Percentiles rank a stretch among this genome's conserved stretches.
Conservation (phyloP, 2,113 vertebrate species). For the Dermatemys mawii region DNA sequence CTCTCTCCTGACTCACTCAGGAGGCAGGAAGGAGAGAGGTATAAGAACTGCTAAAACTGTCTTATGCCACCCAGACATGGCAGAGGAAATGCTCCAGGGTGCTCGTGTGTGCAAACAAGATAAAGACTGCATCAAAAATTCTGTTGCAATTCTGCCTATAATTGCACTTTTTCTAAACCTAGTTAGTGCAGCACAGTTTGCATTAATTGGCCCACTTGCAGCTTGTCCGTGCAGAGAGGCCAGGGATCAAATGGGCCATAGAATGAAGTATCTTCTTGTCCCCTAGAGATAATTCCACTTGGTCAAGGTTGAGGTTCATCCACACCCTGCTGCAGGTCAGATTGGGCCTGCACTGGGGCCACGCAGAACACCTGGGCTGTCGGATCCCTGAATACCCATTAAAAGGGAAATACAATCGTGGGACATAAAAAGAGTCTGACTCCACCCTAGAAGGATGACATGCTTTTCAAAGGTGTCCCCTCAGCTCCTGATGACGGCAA, state of each 20-base stretch:
- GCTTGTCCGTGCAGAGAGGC: not conserved
- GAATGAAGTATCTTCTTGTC: not conserved
- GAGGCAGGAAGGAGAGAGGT: not conserved
- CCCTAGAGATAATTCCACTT: not conserved
- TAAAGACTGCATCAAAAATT: not conserved
- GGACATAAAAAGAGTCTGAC: not conserved
- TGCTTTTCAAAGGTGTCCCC: not conserved
- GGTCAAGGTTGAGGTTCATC: not conserved
- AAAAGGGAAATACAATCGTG: not conserved
- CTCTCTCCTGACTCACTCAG: not conserved
- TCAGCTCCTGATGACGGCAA: not conserved
- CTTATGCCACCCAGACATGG: not conserved
- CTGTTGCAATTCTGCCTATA: not conserved
- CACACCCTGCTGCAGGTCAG: not conserved
- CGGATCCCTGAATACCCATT: not conserved
- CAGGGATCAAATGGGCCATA: not conserved
- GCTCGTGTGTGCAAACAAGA: not conserved
- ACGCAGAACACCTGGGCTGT: not conserved
- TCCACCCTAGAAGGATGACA: not conserved
- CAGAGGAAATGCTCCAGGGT: not conserved
- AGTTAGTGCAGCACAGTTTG: not conserved
- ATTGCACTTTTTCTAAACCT: not conserved
- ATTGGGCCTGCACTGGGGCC: not conserved
- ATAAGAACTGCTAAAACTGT: not conserved
- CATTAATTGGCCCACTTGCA: not conserved